These are phyloP conservation scores for Cromileptes altivelis DNA, from an alignment of 2,113 vertebrate species.

Conservation along the genomic window DNA sequence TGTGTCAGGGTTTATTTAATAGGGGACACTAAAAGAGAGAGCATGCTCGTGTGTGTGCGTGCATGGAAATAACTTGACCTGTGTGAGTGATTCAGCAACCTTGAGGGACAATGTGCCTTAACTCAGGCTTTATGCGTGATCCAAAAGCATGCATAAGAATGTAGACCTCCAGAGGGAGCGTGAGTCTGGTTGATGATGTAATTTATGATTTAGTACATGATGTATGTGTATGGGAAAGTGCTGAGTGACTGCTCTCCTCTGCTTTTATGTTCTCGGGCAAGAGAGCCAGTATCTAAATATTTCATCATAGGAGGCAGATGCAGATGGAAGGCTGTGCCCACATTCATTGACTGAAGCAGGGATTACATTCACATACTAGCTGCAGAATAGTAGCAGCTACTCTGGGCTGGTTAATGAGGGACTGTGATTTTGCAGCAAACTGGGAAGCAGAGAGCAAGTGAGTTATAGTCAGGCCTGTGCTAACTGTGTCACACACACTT, in stretches of 20 bases:
- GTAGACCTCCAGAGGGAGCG: background rate
- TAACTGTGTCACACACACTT: background rate
- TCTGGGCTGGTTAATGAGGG: background rate
- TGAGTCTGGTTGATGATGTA: background rate
- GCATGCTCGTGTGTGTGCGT: background rate
- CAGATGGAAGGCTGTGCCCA: constrained; percentile 18
- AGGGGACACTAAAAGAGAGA: background rate
- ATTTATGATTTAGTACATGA: background rate
- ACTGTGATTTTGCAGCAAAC: constrained; percentile 19
- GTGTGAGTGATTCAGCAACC: constrained; percentile 22
- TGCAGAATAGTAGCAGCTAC: constrained; percentile 12
- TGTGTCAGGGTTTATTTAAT: background rate
- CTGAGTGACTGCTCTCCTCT: background rate
- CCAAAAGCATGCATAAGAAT: constrained; percentile 10
- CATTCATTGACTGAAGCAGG: constrained; percentile 20
- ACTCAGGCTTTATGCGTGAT: background rate
- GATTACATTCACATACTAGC: constrained; percentile 15
- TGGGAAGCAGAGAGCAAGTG: background rate
- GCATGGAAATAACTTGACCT: constrained; percentile 1
- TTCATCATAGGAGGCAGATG: constrained; percentile 44
- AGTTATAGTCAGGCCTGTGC: background rate
- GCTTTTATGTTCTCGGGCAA: background rate
- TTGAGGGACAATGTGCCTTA: background rate
- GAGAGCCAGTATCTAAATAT: constrained; percentile 57
- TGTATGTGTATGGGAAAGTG: background rate